These are phyloP conservation scores for Lasioglossum leucozonium DNA, from an alignment of 2,888 invertebrate genomes.

Conservation along the genomic window DNA sequence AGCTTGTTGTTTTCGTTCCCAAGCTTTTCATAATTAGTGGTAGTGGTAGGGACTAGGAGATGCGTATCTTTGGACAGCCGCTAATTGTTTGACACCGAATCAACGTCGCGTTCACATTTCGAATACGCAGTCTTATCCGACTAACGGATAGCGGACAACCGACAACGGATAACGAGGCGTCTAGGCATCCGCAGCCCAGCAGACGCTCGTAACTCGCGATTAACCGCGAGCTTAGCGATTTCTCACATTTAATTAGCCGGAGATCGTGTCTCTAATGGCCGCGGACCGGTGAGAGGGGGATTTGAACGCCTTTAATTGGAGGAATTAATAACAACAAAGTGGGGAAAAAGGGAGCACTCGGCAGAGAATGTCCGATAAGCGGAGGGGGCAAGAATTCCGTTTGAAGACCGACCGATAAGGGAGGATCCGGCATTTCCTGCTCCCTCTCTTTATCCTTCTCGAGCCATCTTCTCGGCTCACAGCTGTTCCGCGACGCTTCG, in stretches of 20 bases:
- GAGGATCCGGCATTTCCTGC: constrained; percentile 1
- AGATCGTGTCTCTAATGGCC: constrained; percentile 24
- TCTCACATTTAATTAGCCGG: constrained; percentile 57
- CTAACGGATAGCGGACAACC: constrained; percentile 30
- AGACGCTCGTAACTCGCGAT: constrained; percentile 54
- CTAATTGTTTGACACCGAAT: constrained; percentile 65
- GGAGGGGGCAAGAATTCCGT: constrained; percentile 4
- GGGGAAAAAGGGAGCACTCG: background rate
- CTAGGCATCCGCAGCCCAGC: background rate
- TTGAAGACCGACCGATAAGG: constrained; percentile 10
- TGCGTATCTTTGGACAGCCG: constrained; percentile 36
- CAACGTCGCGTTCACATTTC: constrained; percentile 51
- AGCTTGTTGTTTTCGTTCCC: constrained; percentile 19
- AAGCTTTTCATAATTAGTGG: constrained; percentile 43
- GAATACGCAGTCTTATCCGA: constrained; percentile 43
- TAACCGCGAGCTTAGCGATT: constrained; percentile 24
- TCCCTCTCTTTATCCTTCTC: background rate
- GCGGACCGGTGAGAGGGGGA: background rate
- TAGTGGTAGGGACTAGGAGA: constrained; percentile 5
- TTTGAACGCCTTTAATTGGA: constrained; percentile 9
- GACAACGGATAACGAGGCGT: constrained; percentile 54
- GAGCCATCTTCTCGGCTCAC: constrained; percentile 29
- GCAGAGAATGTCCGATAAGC: background rate
- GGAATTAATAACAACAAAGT: background rate
- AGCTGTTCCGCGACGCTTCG: constrained; percentile 54